phyloP scores from a whole-genome alignment of 2,113 vertebrate genomes.

The Cinclus mexicanus region DNA sequence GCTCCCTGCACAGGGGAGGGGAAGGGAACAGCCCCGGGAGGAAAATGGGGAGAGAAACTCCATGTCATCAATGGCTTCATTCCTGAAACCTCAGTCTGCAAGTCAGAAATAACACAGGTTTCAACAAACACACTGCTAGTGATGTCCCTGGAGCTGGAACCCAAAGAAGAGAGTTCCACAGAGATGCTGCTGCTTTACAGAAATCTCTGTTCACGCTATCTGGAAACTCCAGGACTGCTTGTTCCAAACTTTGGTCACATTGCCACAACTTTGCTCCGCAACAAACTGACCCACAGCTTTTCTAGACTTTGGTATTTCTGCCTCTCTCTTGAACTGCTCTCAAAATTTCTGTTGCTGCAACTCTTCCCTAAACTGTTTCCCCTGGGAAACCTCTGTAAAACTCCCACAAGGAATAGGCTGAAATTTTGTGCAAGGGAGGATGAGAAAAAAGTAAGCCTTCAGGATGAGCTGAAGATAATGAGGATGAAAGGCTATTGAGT shows the following conservation, averaged over 20 bases:
- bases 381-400: neutral
- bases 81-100: neutral
- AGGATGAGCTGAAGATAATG: neutral
- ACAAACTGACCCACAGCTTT: neutral
- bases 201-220: neutral
- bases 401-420: neutral
- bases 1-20: neutral
- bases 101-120: neutral
- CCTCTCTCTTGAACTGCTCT: neutral
- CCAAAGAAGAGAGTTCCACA: neutral
- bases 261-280: neutral
- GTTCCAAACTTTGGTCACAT: neutral
- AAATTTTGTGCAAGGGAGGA: neutral
- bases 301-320: neutral
- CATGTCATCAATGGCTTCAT: neutral
- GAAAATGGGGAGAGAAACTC: neutral
- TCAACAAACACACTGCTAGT: neutral
- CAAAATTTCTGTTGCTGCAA: neutral
- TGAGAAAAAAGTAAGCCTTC: neutral
- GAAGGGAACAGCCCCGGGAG: neutral
- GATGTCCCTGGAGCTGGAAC: too few relatives aligned
- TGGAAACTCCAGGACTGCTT: neutral
- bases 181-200: neutral
- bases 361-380: neutral
- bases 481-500: neutral